Evolutionary conservation across 2,113 vertebrate genomes (phyloP).

Genomic region (Tupaia tana): DNA sequence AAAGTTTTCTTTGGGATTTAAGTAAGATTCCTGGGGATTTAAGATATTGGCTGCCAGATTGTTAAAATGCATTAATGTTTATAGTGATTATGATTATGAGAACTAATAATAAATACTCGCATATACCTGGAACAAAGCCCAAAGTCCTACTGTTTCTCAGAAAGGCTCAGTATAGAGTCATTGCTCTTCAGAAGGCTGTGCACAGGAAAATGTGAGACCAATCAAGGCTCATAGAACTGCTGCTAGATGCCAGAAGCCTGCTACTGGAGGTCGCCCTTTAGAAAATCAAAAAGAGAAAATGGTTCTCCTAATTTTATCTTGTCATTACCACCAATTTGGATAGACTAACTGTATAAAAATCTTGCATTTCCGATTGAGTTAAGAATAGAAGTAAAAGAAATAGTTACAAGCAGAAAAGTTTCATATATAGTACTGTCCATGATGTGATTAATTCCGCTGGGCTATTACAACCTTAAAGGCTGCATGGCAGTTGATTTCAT

Average conservation of each 20-base stretch:
- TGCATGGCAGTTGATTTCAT: neutral
- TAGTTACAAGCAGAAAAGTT: neutral
- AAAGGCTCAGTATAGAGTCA: slow-evolving; percentile 60
- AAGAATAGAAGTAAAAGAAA: slow-evolving; percentile 24
- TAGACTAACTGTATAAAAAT: neutral
- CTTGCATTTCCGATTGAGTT: slow-evolving; percentile 26
- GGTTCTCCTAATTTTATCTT: slow-evolving; percentile 20
- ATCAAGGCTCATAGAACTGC: slow-evolving; percentile 24
- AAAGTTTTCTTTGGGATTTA: slow-evolving; percentile 77
- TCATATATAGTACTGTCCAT: neutral
- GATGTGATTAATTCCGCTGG: neutral
- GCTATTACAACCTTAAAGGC: neutral
- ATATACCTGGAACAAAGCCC: slow-evolving; percentile 71
- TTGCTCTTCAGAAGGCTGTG: slow-evolving; percentile 20
- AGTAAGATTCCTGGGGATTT: slow-evolving; percentile 78
- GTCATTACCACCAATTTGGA: slow-evolving; percentile 42
- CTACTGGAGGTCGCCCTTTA: slow-evolving; percentile 37
- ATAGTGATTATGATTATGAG: slow-evolving; percentile 80
- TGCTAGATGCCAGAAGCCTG: neutral
- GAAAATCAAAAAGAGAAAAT: slow-evolving; percentile 42
- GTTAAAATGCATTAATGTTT: slow-evolving; percentile 79
- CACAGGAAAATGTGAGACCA: slow-evolving; percentile 42
- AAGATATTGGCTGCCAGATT: slow-evolving; percentile 72
- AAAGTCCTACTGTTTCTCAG: slow-evolving; percentile 76
- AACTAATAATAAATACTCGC: slow-evolving; percentile 80